Conservation (phyloP, 2,113 vertebrate species). For the Pterocles orientalis region DNA sequence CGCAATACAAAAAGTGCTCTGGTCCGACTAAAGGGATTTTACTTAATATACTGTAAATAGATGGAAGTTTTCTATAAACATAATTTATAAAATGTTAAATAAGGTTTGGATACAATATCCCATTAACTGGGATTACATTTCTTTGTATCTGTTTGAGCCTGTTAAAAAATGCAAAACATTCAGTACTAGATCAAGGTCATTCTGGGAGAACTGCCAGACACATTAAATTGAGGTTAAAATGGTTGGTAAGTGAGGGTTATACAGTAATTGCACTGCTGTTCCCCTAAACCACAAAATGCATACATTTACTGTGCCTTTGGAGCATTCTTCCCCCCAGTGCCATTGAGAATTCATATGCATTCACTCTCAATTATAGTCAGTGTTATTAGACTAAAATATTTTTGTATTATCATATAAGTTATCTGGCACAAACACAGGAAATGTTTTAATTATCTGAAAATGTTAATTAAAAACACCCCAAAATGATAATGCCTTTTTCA, state of each 20-base stretch:
- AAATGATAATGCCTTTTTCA: neutral
- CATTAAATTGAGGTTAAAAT: conserved; percentile 59
- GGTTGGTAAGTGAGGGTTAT: conserved; percentile 51
- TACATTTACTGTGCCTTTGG: conserved; percentile 38
- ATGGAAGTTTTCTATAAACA: conserved; percentile 28
- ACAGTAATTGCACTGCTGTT: conserved; percentile 57
- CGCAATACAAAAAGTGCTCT: neutral
- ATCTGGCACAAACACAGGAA: neutral
- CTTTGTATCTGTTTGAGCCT: conserved; percentile 28
- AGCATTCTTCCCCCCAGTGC: neutral
- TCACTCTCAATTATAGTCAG: conserved; percentile 5
- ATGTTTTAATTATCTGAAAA: neutral
- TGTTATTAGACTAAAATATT: conserved; percentile 23
- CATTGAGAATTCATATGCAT: conserved; percentile 21
- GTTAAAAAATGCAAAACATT: conserved; percentile 46
- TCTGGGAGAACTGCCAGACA: conserved; percentile 27
- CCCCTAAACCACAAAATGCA: conserved; percentile 46
- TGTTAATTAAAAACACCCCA: neutral
- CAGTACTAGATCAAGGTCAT: conserved; percentile 49
- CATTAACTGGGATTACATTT: conserved; percentile 34
- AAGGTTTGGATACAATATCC: conserved; percentile 12
- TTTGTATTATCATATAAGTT: neutral
- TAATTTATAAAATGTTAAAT: conserved; percentile 40
- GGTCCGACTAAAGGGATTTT: conserved; percentile 35
- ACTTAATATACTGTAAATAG: conserved; percentile 44